Percentiles rank a stretch among this genome's conserved stretches.
These are phyloP conservation scores for Cricetomys ansorgei DNA, from an alignment of 2,113 vertebrate genomes.

Conservation along the genomic window DNA sequence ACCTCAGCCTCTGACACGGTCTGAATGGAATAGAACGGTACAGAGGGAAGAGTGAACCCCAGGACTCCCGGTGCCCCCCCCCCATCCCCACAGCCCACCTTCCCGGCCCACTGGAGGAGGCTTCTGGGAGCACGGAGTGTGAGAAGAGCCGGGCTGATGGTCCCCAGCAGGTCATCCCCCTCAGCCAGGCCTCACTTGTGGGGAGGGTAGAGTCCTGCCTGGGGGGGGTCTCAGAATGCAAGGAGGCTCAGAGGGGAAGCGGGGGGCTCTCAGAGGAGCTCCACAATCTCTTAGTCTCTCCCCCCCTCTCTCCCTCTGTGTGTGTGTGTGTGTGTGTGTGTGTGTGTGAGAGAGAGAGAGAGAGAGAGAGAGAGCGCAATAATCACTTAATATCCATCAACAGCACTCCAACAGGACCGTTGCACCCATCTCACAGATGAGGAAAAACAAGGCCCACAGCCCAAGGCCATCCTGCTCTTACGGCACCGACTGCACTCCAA, in stretches of 20 bases:
- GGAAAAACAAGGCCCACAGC: background rate
- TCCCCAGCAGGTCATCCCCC: background rate
- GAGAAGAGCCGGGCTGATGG: background rate
- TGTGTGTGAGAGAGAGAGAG: too few relatives aligned
- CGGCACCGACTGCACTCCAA: background rate
- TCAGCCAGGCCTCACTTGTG: background rate
- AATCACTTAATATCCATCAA: background rate
- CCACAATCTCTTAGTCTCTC: background rate
- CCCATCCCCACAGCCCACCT: background rate
- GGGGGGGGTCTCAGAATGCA: background rate
- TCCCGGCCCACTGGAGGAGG: background rate
- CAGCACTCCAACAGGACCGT: background rate
- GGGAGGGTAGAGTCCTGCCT: background rate
- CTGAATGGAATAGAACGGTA: background rate
- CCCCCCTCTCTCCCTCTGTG: background rate
- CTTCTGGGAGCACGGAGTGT: rapidly evolving
- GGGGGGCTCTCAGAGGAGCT: background rate
- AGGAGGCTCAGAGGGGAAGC: background rate
- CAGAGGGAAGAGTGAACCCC: background rate
- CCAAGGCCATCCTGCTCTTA: background rate
- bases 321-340: background rate
- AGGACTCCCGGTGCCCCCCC: background rate
- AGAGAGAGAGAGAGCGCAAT: too few relatives aligned
- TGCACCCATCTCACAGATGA: constrained; percentile 33
- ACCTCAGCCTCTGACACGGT: background rate